Conservation (phyloP, 2,113 vertebrate genomes). For the Corythoichthys haematopterus region DNA sequence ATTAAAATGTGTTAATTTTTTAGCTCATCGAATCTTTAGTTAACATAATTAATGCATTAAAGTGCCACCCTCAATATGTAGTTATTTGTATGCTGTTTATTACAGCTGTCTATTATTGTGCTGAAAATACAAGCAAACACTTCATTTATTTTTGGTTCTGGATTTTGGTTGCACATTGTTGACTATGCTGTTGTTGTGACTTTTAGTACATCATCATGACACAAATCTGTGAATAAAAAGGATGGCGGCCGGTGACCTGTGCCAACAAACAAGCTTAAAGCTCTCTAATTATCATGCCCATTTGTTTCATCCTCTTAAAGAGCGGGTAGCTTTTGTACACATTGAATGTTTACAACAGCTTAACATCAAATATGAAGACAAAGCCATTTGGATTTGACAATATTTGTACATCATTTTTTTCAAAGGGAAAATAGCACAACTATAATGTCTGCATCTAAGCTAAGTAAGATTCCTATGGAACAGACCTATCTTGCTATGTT, state of each 20-base stretch:
- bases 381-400: background rate
- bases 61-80: too few relatives aligned
- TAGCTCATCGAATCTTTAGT: too few relatives aligned
- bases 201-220: background rate
- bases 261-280: constrained; percentile 6
- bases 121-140: background rate
- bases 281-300: constrained; percentile 6
- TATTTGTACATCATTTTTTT: background rate
- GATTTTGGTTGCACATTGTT: background rate
- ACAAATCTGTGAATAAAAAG: constrained; percentile 6
- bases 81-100: too few relatives aligned
- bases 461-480: background rate
- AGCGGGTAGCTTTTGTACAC: background rate
- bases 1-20: too few relatives aligned
- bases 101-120: too few relatives aligned
- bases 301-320: constrained; percentile 9
- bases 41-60: too few relatives aligned
- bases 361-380: background rate
- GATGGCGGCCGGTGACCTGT: background rate
- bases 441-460: background rate
- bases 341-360: background rate
- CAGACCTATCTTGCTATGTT: background rate
- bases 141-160: background rate
- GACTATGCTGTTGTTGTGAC: background rate
- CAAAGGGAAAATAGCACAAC: background rate